Base-by-base conservation (phyloP, 92 coral and sea anemone species). In the Phenganax marumi region DNA sequence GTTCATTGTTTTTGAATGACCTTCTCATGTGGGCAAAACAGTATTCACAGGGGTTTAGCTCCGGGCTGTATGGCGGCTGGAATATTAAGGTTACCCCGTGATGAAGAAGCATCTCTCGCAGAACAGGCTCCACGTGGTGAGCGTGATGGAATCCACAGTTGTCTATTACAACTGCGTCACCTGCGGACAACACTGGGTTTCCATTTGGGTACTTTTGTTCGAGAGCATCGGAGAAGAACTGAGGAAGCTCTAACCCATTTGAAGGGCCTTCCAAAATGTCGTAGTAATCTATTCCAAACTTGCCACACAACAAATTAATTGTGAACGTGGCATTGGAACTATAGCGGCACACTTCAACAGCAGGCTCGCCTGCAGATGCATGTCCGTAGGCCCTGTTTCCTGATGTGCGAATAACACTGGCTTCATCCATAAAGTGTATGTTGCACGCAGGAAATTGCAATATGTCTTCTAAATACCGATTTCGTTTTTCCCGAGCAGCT, bases 261-360 rank as follows among this genome's bases (percentile, higher is more conserved):
- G 73, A 68, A 7, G 73, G 73, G 14, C 73, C 73, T 68, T 68
- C 73, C 48, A 25, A 25, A 68, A 68, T 24, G 26, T 68, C 51
- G 25, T 18, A 68, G 73, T 68, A 46, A 22, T 68, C 73, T 22
- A 22, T 46, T 7, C 73, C 73, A 68, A 68, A 68, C 18, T 8
- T 14, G 26, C 73, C 51, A 46, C 73, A 68, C 11, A 68, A 68
- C 73, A 68, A 46, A 46, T 68, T 68, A 17, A 68, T 46, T 25
- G 75, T 69, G 12, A 69, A 69, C 11, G 75, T 69, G n/a, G 75
- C 75, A 17, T 69, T 51, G n/a, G 75, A 69, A 69, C 52, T 69
- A 46, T 69, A 69, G 5, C 75, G 75, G 23, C 75, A 69, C 52
- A 69, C 75, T 39, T 69, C 75, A 14, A 69, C 52, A 43, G 75